phyloP scores from a whole-genome alignment of 2,888 invertebrate species.

The Diarsia rubi region DNA sequence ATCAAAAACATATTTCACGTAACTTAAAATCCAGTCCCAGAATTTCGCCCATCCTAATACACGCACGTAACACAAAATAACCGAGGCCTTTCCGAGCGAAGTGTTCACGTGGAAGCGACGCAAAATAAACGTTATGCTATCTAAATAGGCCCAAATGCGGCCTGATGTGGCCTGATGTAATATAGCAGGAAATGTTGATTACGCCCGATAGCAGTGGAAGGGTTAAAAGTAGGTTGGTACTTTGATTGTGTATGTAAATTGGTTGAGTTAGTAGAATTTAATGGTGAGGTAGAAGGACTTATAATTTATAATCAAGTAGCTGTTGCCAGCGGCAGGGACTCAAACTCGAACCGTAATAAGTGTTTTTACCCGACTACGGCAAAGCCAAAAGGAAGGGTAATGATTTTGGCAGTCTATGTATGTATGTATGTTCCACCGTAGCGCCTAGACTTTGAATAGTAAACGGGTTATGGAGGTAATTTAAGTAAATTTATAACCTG shows the following conservation, averaged over 20 bases:
- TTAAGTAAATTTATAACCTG: no score
- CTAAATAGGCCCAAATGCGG: conserved; percentile 72
- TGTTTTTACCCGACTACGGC: no score
- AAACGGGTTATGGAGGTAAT: no score
- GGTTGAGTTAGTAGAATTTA: not conserved
- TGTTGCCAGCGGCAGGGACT: no score
- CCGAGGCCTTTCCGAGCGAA: conserved; percentile 19
- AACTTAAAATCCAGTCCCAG: not conserved
- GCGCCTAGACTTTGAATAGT: no score
- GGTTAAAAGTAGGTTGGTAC: conserved; percentile 24
- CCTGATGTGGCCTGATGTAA: conserved; percentile 49
- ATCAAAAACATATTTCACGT: not conserved
- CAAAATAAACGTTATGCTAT: conserved; percentile 70
- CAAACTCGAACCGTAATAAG: no score
- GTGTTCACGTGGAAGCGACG: conserved; percentile 57
- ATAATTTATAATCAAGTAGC: no score
- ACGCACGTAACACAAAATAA: conserved; percentile 13
- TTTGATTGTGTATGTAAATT: conserved; percentile 21
- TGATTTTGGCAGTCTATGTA: no score
- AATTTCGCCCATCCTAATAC: not conserved
- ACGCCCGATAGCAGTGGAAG: conserved; percentile 33
- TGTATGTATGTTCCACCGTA: no score
- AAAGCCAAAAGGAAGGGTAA: no score
- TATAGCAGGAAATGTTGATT: conserved; percentile 55
- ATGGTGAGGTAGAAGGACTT: not conserved